Evolutionary conservation across 2,113 vertebrate genomes (phyloP).

Genomic region (Hypomesus transpacificus): DNA sequence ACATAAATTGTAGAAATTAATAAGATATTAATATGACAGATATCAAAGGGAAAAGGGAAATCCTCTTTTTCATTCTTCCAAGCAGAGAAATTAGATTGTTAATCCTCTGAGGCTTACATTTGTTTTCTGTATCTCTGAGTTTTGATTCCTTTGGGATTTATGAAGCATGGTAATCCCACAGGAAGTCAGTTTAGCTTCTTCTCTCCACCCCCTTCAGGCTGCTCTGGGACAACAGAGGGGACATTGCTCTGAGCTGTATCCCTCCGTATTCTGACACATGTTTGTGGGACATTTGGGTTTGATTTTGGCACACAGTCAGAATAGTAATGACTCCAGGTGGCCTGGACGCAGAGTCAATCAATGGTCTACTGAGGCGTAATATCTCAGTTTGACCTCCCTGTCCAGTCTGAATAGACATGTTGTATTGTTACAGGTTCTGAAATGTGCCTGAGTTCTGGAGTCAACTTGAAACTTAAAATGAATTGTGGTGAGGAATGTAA

Average conservation of each 20-base stretch:
- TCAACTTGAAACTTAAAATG: background rate
- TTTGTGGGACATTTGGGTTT: slow-evolving; percentile 40
- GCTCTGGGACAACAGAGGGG: background rate
- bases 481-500: background rate
- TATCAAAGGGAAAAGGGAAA: slow-evolving; percentile 64
- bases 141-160: slow-evolving; percentile 59
- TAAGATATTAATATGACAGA: slow-evolving; percentile 53
- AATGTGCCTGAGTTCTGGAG: background rate
- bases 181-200: slow-evolving; percentile 50
- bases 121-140: slow-evolving; percentile 59
- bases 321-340: background rate
- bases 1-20: slow-evolving; percentile 36
- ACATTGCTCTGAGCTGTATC: slow-evolving; percentile 21
- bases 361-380: background rate
- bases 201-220: slow-evolving; percentile 8
- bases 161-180: slow-evolving; percentile 59
- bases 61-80: slow-evolving; percentile 66
- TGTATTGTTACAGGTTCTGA: background rate
- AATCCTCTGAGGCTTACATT: slow-evolving; percentile 73
- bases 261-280: slow-evolving; percentile 12
- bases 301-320: slow-evolving; percentile 23
- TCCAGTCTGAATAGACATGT: slow-evolving; percentile 1
- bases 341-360: slow-evolving; percentile 5
- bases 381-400: slow-evolving; percentile 4
- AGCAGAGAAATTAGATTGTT: slow-evolving; percentile 71